Conservation (phyloP, 2,888 invertebrate species). For the Hipparchia semele region DNA sequence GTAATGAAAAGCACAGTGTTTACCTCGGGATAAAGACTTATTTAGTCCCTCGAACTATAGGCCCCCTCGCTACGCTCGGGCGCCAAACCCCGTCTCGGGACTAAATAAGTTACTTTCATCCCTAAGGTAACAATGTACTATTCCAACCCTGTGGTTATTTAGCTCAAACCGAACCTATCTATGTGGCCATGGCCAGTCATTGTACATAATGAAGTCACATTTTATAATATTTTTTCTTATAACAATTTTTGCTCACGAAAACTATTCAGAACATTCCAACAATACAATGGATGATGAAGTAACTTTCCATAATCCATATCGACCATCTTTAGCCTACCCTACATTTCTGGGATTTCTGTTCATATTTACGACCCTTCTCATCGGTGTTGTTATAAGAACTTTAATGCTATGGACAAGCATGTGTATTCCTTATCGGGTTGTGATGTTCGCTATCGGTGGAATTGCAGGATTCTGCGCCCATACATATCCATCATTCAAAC, state of each 20-base stretch:
- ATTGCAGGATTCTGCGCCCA: constrained; percentile 65
- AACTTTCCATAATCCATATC: constrained; percentile 34
- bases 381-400: constrained; percentile 64
- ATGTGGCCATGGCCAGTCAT: constrained; percentile 44
- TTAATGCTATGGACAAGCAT: constrained; percentile 63
- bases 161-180: constrained; percentile 35
- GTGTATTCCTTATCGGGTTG: constrained; percentile 65
- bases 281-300: constrained; percentile 22
- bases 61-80: too few species aligned
- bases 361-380: constrained; percentile 58
- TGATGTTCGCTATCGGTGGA: constrained; percentile 71
- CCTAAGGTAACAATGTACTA: too few species aligned
- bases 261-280: constrained; percentile 7
- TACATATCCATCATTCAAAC: constrained; percentile 58
- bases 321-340: constrained; percentile 62
- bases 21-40: too few species aligned
- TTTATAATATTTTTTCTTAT: constrained; percentile 30
- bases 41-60: too few species aligned
- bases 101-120: too few species aligned
- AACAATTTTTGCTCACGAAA: constrained; percentile 15
- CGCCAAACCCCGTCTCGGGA: too few species aligned
- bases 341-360: constrained; percentile 60
- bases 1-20: too few species aligned
- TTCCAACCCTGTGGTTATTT: background rate
- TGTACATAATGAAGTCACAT: constrained; percentile 39